phyloP scores from a whole-genome alignment of 2,888 invertebrate species.

The Phragmatobia fuliginosa region DNA sequence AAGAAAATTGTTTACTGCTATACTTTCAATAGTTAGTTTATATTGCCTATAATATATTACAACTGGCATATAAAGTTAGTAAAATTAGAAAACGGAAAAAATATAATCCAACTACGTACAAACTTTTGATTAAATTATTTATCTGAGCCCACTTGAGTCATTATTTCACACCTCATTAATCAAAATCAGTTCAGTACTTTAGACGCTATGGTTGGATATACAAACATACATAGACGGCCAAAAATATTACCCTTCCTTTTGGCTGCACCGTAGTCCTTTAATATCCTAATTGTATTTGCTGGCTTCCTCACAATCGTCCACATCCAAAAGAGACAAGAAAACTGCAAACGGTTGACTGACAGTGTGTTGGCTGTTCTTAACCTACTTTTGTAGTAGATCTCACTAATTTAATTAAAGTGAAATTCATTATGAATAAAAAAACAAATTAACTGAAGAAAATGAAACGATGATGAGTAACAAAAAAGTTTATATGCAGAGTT shows the following conservation, averaged over 20 bases:
- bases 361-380: background rate
- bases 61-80: no score
- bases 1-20: background rate
- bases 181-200: no score
- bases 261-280: no score
- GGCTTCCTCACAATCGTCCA: background rate
- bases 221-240: no score
- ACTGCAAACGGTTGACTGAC: background rate
- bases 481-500: background rate
- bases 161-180: no score
- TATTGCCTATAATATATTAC: no score
- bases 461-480: background rate
- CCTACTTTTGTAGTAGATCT: constrained; percentile 1
- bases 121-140: no score
- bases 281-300: background rate
- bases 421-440: background rate
- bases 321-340: constrained; percentile 1
- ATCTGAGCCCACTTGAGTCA: no score
- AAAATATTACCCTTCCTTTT: no score
- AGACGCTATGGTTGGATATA: no score
- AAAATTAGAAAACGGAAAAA: no score
- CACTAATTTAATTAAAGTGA: constrained; percentile 1
- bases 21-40: background rate
- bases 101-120: no score
- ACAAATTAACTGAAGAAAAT: background rate